Evolutionary conservation across 1,140 invertebrate genomes (phyloP).

Genomic region (Saccostrea echinata): DNA sequence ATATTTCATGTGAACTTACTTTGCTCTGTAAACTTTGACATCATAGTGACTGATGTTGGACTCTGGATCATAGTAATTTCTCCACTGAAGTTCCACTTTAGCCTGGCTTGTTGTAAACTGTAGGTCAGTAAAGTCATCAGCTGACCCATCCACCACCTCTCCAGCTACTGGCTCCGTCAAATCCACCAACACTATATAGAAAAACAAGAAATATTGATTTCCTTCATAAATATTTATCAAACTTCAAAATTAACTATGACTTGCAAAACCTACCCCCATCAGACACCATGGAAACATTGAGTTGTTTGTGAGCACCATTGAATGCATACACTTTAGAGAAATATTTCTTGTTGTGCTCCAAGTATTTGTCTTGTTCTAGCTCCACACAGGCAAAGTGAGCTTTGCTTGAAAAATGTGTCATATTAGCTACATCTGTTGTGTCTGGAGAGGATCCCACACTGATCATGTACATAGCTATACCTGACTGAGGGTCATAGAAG

Average conservation of each 20-base stretch:
- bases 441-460: constrained; percentile 52
- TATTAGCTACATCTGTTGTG: constrained; percentile 52
- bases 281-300: constrained; percentile 54
- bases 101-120: constrained; percentile 47
- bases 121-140: constrained; percentile 53
- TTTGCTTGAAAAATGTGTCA: constrained; percentile 44
- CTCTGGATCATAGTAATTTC: constrained; percentile 64
- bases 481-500: constrained; percentile 67
- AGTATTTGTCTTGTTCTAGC: constrained; percentile 10
- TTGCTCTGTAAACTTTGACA: constrained; percentile 57
- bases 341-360: constrained; percentile 59
- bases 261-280: constrained; percentile 60
- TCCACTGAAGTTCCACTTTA: constrained; percentile 67
- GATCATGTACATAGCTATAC: constrained; percentile 61
- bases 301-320: constrained; percentile 61
- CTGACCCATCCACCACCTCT: constrained; percentile 63
- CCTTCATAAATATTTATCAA: no score
- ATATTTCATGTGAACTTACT: no score
- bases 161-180: constrained; percentile 63
- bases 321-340: constrained; percentile 58
- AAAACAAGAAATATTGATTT: not conserved
- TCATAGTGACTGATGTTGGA: constrained; percentile 66
- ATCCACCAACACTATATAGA: constrained; percentile 60
- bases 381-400: constrained; percentile 54
- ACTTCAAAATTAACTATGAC: no score